Conservation (phyloP, 2,797 vertebrate genomes). For the Malurus splendens region DNA sequence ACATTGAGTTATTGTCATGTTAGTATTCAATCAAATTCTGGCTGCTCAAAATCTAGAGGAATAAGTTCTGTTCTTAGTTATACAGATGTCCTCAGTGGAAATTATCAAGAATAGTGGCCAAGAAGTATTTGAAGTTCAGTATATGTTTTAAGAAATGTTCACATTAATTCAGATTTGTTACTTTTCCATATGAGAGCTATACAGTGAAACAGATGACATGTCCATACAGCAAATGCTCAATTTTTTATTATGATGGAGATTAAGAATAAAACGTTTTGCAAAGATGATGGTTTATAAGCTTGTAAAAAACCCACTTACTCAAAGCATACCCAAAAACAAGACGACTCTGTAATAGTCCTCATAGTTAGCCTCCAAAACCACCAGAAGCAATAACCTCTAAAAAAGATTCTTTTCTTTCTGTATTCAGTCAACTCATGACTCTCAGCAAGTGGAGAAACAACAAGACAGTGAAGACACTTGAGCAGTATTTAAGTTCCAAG, state of each 20-base stretch:
- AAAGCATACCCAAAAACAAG: not conserved
- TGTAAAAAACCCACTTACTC: not conserved
- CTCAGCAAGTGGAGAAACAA: not conserved
- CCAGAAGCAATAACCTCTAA: not conserved
- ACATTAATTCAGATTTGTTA: not conserved
- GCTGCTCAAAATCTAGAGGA: not conserved
- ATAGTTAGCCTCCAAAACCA: not conserved
- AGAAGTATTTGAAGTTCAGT: not conserved
- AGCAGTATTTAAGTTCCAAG: not conserved
- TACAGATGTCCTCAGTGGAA: not conserved
- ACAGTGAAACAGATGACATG: not conserved
- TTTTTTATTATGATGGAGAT: not conserved
- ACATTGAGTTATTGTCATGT: slow-evolving; percentile 1
- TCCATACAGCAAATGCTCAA: not conserved
- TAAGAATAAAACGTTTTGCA: not conserved
- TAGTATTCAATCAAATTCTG: slow-evolving; percentile 1
- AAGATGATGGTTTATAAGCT: not conserved
- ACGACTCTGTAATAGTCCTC: not conserved
- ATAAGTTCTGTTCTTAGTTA: slow-evolving; percentile 17
- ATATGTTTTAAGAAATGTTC: not conserved
- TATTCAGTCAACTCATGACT: not conserved
- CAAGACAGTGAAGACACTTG: not conserved
- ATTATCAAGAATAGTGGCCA: not conserved
- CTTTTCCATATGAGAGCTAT: not conserved
- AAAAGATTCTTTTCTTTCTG: not conserved